Evolutionary conservation across 1,140 invertebrate species (phyloP).

Genomic region (Panulirus ornatus): DNA sequence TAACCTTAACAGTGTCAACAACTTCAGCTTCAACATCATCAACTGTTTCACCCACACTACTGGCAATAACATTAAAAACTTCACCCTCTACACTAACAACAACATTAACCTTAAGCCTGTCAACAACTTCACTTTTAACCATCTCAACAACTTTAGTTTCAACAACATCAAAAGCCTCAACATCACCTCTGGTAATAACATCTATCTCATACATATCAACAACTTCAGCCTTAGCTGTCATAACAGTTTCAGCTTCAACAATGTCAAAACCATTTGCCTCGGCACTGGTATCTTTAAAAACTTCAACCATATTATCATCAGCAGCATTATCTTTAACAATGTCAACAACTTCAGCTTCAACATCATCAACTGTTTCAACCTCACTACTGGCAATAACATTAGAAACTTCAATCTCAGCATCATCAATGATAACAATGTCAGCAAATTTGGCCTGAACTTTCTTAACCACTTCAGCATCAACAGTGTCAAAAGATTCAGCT

Average conservation of each 20-base stretch:
- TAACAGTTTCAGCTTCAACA: no score
- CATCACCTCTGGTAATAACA: not conserved
- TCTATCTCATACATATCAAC: not conserved
- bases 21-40: not conserved
- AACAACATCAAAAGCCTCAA: not conserved
- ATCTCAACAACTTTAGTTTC: not conserved
- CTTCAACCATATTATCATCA: no score
- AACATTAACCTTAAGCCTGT: not conserved
- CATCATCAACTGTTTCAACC: not conserved
- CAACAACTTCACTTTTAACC: not conserved
- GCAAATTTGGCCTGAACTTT: not conserved
- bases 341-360: not conserved
- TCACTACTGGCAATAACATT: not conserved
- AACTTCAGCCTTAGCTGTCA: no score
- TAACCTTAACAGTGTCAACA: not conserved
- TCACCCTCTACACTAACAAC: not conserved
- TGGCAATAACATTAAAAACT: not conserved
- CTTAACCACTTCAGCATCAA: not conserved
- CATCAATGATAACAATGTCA: not conserved
- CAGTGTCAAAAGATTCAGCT: not conserved
- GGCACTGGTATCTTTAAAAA: no score
- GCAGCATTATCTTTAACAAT: no score
- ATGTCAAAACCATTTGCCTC: no score
- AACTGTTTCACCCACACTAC: not conserved
- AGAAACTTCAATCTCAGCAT: not conserved